Conservation (phyloP, 2,797 vertebrate species). For the Choloepus didactylus region DNA sequence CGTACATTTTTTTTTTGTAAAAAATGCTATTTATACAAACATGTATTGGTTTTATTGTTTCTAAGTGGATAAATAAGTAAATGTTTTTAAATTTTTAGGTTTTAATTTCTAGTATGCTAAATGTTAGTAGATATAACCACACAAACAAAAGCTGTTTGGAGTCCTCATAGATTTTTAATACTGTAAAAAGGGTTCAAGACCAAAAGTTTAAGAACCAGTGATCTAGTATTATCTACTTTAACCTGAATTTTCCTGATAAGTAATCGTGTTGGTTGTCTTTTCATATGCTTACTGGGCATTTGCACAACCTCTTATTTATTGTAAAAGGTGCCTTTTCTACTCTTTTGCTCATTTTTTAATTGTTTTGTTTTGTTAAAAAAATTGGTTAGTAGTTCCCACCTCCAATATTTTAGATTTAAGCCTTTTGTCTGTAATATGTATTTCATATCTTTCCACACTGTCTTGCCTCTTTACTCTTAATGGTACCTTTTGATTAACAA, state of each 20-base stretch:
- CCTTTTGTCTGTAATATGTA: conserved; percentile 4
- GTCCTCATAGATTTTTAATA: not conserved
- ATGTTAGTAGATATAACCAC: no score
- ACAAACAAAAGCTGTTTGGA: not conserved
- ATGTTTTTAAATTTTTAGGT: not conserved
- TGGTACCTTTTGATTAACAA: not conserved
- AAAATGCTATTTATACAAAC: no score
- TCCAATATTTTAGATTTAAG: not conserved
- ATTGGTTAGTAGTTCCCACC: not conserved
- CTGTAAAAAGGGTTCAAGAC: not conserved
- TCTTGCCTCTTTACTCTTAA: not conserved
- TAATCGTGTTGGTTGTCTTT: not conserved
- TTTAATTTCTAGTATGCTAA: no score
- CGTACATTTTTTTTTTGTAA: not conserved
- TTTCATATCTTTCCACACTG: not conserved
- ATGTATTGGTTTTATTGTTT: no score
- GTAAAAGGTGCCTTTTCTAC: not conserved
- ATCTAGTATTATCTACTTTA: not conserved
- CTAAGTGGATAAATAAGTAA: no score
- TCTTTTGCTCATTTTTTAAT: not conserved
- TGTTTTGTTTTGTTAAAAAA: not conserved
- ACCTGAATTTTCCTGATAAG: not conserved
- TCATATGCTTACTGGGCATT: no score
- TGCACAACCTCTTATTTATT: no score
- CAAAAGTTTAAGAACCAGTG: not conserved